phyloP scores from a whole-genome alignment of 1,140 invertebrate genomes.

The Andricus grossulariae region DNA sequence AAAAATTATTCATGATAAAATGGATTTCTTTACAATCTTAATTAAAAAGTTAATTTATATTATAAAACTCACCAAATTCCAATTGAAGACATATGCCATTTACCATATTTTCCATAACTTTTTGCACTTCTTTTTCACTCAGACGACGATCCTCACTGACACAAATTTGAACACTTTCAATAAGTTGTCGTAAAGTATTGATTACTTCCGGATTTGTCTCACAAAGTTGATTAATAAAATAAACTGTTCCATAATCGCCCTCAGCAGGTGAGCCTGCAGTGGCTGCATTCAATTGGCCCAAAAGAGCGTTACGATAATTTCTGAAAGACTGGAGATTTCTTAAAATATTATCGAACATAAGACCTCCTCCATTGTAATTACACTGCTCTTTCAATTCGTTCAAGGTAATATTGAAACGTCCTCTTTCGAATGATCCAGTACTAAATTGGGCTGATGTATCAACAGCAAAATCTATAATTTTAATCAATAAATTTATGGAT shows the following conservation, averaged over 20 bases:
- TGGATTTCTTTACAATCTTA: no score
- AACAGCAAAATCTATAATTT: not conserved
- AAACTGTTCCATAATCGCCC: not conserved
- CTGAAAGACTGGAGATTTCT: not conserved
- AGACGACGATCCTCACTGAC: not conserved
- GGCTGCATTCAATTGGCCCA: not conserved
- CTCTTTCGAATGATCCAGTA: not conserved
- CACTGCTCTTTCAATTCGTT: not conserved
- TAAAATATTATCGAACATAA: not conserved
- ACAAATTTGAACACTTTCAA: not conserved
- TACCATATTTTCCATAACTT: not conserved
- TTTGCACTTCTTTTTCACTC: not conserved
- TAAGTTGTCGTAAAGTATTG: not conserved
- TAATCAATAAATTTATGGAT: no score
- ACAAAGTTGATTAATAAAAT: not conserved
- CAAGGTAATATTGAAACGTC: conserved; percentile 1
- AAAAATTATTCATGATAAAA: no score
- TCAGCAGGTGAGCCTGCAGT: not conserved
- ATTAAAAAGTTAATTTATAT: no score
- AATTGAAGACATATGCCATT: not conserved
- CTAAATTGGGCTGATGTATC: not conserved
- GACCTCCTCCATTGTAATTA: conserved; percentile 1
- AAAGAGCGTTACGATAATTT: not conserved
- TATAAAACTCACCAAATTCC: conserved; percentile 1
- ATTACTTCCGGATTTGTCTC: not conserved